phyloP scores from a whole-genome alignment of 1,140 invertebrate genomes.

The Tetramorium alpestre region DNA sequence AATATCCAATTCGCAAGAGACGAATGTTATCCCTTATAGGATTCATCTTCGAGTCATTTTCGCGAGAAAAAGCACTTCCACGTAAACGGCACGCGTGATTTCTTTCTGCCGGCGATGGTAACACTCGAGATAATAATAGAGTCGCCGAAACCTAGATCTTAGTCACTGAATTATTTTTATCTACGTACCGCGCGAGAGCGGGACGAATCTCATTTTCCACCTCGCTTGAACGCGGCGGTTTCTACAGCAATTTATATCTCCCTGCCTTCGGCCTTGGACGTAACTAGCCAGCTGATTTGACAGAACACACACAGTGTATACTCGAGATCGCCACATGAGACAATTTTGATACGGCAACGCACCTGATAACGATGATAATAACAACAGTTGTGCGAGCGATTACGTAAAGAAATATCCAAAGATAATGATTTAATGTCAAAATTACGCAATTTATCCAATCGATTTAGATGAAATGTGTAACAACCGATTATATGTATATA shows the following conservation, averaged over 20 bases:
- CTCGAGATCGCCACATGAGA: not conserved
- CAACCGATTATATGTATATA: not conserved
- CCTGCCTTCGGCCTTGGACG: slow-evolving; percentile 6
- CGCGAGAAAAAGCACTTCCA: not conserved
- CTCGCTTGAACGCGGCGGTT: not conserved
- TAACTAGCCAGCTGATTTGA: slow-evolving; percentile 15
- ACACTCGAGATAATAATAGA: slow-evolving; percentile 71
- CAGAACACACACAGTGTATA: slow-evolving; percentile 5
- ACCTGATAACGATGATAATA: slow-evolving; percentile 7
- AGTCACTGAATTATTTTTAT: slow-evolving; percentile 73
- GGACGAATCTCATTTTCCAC: slow-evolving; percentile 44
- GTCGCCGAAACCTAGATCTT: slow-evolving; percentile 70
- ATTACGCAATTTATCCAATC: slow-evolving; percentile 24
- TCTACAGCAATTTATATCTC: slow-evolving; percentile 10
- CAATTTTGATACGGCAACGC: slow-evolving; percentile 39
- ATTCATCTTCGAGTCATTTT: not conserved
- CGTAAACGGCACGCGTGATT: slow-evolving; percentile 7
- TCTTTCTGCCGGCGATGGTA: slow-evolving; percentile 15
- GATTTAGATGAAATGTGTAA: not conserved
- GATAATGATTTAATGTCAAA: slow-evolving; percentile 1
- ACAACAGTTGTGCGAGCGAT: not conserved
- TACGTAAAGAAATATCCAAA: not conserved
- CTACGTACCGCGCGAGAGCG: slow-evolving; percentile 29
- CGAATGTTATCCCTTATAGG: not conserved
- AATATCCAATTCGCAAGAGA: not conserved